These are phyloP conservation scores for Mellivora capensis DNA, from an alignment of 2,113 vertebrate species.

Conservation along the genomic window DNA sequence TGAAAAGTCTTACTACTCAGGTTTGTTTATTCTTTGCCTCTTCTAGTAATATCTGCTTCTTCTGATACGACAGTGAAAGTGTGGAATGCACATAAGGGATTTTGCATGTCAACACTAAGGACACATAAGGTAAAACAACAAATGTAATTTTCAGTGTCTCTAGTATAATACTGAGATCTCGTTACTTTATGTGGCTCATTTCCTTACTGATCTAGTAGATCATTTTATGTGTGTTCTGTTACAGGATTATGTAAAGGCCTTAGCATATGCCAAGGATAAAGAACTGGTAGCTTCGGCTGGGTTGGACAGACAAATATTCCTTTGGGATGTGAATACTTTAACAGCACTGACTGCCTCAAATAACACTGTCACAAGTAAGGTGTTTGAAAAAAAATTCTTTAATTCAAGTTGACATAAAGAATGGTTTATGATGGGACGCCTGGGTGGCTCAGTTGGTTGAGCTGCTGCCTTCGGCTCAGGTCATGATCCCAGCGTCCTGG, in stretches of 20 bases:
- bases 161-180: neutral
- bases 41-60: constrained; percentile 96
- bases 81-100: constrained; percentile 99
- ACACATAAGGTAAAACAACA: constrained; percentile 91
- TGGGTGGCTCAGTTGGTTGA: too few species aligned
- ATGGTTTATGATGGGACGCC: neutral
- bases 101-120: constrained; percentile 99
- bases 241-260: constrained; percentile 97
- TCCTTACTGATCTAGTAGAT: neutral
- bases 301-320: constrained; percentile 98
- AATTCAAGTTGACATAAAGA: constrained; percentile 30
- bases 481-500: too few species aligned
- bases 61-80: constrained; percentile 99
- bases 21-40: constrained; percentile 53
- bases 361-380: constrained; percentile 99
- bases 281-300: constrained; percentile 97
- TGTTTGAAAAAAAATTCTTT: neutral
- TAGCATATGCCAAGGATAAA: constrained; percentile 99
- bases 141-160: neutral
- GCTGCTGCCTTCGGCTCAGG: too few species aligned
- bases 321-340: constrained; percentile 99
- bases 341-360: constrained; percentile 99
- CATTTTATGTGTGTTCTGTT: constrained; percentile 55
- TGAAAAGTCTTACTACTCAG: neutral
- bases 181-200: neutral